Percentiles rank a stretch among this genome's conserved stretches.
phyloP scores from a whole-genome alignment of 2,888 invertebrate genomes.

The Poecilobothrus nobilitatus region DNA sequence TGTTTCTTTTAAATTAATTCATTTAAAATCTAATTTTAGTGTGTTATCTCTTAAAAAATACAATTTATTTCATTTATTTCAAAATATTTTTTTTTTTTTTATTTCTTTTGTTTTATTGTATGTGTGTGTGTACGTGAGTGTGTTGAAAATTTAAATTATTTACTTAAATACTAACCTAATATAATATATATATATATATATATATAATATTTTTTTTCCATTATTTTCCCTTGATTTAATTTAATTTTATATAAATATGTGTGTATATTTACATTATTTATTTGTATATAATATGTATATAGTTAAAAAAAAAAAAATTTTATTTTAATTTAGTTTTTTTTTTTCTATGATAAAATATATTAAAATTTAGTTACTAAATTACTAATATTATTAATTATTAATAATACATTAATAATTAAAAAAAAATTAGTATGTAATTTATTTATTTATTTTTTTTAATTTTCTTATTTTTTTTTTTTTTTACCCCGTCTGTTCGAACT shows the following conservation, averaged over 20 bases:
- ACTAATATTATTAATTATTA: too few relatives aligned
- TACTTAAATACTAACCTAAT: too few relatives aligned
- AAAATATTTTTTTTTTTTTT: too few relatives aligned
- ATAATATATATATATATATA: too few relatives aligned
- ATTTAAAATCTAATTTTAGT: neutral
- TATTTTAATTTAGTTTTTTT: neutral
- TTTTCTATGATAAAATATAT: neutral
- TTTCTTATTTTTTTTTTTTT: neutral
- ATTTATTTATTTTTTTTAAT: too few relatives aligned
- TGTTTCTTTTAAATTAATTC: neutral
- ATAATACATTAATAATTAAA: too few relatives aligned
- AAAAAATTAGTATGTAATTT: too few relatives aligned
- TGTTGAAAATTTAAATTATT: too few relatives aligned
- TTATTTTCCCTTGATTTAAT: neutral
- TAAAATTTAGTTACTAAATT: too few relatives aligned
- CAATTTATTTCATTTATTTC: neutral
- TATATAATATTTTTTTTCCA: too few relatives aligned
- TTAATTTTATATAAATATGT: neutral
- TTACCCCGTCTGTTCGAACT: constrained; percentile 4
- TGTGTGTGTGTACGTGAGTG: neutral
- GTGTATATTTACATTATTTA: neutral
- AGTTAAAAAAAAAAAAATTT: neutral
- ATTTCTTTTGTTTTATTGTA: too few relatives aligned
- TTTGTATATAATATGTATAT: neutral
- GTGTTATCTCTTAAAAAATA: neutral